Evolutionary conservation across 2,113 vertebrate species (phyloP), one percentile per base, ranked within the genome.

Genomic region (Phylloscopus whistleri): DNA sequence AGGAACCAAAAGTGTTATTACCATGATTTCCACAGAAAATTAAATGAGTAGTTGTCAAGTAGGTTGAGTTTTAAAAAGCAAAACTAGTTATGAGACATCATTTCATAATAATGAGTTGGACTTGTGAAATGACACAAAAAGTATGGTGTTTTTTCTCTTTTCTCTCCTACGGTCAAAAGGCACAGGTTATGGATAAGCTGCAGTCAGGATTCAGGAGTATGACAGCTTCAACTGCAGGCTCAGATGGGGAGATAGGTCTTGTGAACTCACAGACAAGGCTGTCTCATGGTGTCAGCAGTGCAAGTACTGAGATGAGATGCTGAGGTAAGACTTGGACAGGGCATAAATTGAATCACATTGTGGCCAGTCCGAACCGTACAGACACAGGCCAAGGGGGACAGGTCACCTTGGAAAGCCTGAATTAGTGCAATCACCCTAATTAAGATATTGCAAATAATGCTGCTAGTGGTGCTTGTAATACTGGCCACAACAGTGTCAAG

Each of bases 91-190:
- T 80, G 84, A 93, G 64, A 81, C 49, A 96, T 84, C 24, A 52
- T 87, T 95, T 84, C 95, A 91, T 89, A 96, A 89, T 77, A 90
- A 96, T 49, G 23, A n/a, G 39, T 60, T 35, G 73, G 95, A 95
- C 94, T 94, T 60, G 35, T 27, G 89, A 94, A 77, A 85, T 79
- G 5, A 30, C 48, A 30, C 69, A 7, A 78, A 69, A 68, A 43
- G 18, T 10, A 35, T 22, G 7, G 43, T 64, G 81, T 55, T 79
- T 91, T 93, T 82, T 23, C 10, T 66, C 35, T 95, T 93, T 94
- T 90, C 74, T 75, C 19, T 83, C 94, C 51, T 19, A 11, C 37
- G 96, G 13, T 24, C 53, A 78, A 89, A 74, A 77, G 14, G 16
- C 37, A 37, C 5, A 18, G 26, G 37, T 43, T n/a, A 39, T 24